Conservation (phyloP, 2,797 vertebrate genomes). For the Microtus californicus region DNA sequence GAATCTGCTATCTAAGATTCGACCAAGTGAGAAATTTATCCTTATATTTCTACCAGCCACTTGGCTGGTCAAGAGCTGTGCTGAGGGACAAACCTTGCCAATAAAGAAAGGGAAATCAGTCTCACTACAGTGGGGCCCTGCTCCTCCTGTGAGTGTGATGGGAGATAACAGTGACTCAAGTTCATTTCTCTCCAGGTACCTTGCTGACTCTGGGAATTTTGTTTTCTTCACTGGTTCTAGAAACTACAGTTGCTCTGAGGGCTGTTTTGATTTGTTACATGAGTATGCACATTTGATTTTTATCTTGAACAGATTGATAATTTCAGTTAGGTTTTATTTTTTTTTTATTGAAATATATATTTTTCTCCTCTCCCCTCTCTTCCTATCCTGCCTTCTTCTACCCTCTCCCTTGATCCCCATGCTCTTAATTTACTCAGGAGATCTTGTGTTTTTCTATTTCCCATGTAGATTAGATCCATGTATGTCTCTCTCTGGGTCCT, state of each 20-base stretch:
- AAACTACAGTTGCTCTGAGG: not conserved
- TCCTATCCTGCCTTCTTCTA: too few species aligned
- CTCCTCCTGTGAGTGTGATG: not conserved
- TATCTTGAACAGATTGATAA: constrained; percentile 10
- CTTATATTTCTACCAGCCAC: not conserved
- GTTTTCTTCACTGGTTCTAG: constrained; percentile 6
- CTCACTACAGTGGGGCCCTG: not conserved
- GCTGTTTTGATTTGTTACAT: constrained; percentile 28
- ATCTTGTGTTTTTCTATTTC: too few species aligned
- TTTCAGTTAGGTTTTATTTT: not conserved
- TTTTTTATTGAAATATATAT: too few species aligned
- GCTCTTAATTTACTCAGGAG: too few species aligned
- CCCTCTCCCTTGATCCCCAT: too few species aligned
- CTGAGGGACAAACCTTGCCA: not conserved
- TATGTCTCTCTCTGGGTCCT: too few species aligned
- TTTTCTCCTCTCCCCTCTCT: too few species aligned
- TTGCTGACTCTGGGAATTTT: not conserved
- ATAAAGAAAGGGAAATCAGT: not conserved
- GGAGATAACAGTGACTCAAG: not conserved
- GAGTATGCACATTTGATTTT: constrained; percentile 3
- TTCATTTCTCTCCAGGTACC: too few species aligned
- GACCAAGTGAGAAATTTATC: not conserved
- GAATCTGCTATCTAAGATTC: not conserved
- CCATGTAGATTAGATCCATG: too few species aligned
- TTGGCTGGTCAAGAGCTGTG: not conserved